phyloP scores from a whole-genome alignment of 2,797 vertebrate genomes.

The Emydoidea blandingii region DNA sequence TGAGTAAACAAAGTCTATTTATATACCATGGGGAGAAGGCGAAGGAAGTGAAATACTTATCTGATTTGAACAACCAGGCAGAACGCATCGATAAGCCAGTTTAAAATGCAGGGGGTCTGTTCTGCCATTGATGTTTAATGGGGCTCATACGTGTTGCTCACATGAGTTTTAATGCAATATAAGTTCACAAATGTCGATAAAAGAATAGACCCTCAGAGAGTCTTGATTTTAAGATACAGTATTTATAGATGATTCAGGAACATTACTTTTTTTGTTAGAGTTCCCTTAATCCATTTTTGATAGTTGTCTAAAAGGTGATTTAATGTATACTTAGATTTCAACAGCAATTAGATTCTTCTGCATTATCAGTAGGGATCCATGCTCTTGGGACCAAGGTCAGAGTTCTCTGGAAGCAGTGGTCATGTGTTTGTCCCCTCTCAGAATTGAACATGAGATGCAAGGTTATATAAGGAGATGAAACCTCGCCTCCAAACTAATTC shows the following conservation, averaged over 20 bases:
- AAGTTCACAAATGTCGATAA: neutral
- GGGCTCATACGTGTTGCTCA: neutral
- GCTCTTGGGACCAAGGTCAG: neutral
- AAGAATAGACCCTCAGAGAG: neutral
- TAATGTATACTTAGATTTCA: neutral
- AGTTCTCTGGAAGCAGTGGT: neutral
- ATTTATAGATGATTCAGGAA: neutral
- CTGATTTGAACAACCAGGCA: conserved; percentile 30
- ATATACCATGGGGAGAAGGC: conserved; percentile 55
- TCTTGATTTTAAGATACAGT: neutral
- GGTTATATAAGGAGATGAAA: conserved; percentile 18
- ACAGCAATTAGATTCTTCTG: conserved; percentile 7
- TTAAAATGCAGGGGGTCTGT: neutral
- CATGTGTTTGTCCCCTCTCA: conserved; percentile 19
- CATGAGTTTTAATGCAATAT: neutral
- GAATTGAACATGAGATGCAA: conserved; percentile 46
- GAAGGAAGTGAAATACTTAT: conserved; percentile 66
- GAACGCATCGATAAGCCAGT: conserved; percentile 31
- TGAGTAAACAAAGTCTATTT: conserved; percentile 61
- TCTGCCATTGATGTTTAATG: neutral
- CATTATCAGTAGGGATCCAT: neutral
- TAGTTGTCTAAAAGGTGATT: neutral
- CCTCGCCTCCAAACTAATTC: conserved; percentile 9
- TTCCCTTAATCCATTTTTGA: neutral
- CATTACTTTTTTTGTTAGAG: neutral